Conservation (phyloP, 2,888 invertebrate species). For the Brenthis hecate region DNA sequence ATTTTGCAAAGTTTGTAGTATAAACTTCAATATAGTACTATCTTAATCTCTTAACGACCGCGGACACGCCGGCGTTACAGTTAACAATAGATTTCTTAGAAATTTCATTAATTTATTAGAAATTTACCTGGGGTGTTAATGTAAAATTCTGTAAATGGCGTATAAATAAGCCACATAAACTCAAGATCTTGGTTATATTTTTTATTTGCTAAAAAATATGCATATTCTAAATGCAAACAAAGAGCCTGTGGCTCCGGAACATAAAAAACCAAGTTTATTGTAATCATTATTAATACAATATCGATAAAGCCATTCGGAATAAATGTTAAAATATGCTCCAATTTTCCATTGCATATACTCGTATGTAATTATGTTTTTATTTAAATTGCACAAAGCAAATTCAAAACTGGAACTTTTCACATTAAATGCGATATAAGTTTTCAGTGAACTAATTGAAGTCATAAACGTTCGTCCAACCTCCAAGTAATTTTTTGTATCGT, state of each 20-base stretch:
- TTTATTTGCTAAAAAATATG: too few relatives aligned
- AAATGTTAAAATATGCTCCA: neutral
- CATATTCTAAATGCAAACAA: too few relatives aligned
- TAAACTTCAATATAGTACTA: neutral
- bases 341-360: neutral
- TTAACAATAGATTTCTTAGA: too few relatives aligned
- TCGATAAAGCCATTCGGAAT: neutral
- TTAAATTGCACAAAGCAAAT: constrained; percentile 11
- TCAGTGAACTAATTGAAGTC: constrained; percentile 11
- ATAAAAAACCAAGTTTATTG: neutral
- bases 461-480: constrained; percentile 19
- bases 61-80: too few relatives aligned
- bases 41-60: too few relatives aligned
- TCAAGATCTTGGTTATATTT: too few relatives aligned
- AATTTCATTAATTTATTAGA: too few relatives aligned
- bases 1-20: neutral
- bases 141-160: neutral
- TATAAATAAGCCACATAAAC: too few relatives aligned
- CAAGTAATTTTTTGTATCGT: constrained; percentile 17
- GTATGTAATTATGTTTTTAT: constrained; percentile 1
- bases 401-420: constrained; percentile 6
- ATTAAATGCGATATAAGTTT: constrained; percentile 16
- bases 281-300: neutral
- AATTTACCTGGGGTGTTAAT: too few relatives aligned
- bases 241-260: neutral